Conservation (phyloP, 64 coral and sea anemone species). For the Stichodactyla mertensii region DNA sequence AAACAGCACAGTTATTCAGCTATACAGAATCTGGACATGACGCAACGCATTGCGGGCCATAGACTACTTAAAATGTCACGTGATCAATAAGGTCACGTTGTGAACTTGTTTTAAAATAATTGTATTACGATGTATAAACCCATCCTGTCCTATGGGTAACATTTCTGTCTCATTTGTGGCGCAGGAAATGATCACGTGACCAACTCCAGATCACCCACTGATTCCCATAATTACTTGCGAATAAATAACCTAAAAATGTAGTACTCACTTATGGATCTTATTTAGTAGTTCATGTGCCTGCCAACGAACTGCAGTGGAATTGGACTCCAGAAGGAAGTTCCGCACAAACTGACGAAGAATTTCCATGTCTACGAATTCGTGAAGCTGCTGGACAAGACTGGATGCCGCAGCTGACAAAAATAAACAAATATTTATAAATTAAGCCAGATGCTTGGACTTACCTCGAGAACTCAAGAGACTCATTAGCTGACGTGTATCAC, state of each 20-base stretch:
- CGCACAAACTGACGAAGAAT: slow-evolving; percentile 84
- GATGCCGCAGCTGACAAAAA: slow-evolving; percentile 45
- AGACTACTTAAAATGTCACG: background rate
- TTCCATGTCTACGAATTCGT: slow-evolving; percentile 63
- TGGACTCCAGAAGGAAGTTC: slow-evolving; percentile 94
- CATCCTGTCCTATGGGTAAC: no score
- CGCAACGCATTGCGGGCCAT: background rate
- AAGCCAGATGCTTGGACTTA: no score
- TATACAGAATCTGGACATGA: background rate
- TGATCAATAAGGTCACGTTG: no score
- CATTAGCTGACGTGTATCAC: no score
- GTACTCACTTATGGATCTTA: slow-evolving; percentile 90
- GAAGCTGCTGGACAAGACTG: slow-evolving; percentile 72
- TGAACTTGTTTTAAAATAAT: no score
- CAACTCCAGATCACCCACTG: no score
- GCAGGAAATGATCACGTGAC: no score
- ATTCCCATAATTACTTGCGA: no score
- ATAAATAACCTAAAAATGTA: no score
- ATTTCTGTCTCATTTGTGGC: no score
- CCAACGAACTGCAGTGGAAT: slow-evolving; percentile 93
- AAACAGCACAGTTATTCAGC: background rate
- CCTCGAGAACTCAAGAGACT: no score
- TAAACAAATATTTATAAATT: background rate
- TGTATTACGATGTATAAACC: no score
- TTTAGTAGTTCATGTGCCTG: slow-evolving; percentile 87